Conservation (phyloP, 2,113 vertebrate genomes). For the Semnornis frantzii region DNA sequence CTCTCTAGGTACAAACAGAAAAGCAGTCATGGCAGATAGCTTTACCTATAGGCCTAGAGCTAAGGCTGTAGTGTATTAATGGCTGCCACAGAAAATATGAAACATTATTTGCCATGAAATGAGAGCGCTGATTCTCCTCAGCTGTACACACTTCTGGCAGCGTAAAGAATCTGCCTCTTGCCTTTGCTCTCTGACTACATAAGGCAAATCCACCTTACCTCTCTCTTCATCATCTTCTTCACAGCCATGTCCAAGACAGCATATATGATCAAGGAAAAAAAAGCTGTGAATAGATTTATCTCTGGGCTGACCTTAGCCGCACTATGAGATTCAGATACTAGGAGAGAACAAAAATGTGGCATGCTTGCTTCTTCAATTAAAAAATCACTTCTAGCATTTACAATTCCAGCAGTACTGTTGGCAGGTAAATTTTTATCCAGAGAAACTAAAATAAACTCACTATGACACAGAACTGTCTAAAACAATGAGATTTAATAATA, state of each 20-base stretch:
- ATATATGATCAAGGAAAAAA: background rate
- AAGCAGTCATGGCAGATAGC: background rate
- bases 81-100: background rate
- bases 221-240: background rate
- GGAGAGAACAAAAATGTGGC: background rate
- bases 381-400: background rate
- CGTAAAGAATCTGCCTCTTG: background rate
- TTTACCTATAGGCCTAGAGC: background rate
- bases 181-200: background rate
- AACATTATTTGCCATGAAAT: slow-evolving; percentile 41
- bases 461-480: background rate
- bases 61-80: background rate
- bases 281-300: background rate
- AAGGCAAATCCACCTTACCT: background rate
- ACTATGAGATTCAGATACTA: background rate
- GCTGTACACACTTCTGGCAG: background rate
- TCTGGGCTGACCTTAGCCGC: background rate
- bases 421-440: background rate
- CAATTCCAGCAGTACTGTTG: background rate
- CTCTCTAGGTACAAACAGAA: background rate
- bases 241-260: background rate
- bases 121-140: background rate
- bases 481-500: background rate
- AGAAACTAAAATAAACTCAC: background rate
- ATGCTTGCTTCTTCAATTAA: background rate